Conservation (phyloP, 2,888 invertebrate species). For the Keiferia lycopersicella region DNA sequence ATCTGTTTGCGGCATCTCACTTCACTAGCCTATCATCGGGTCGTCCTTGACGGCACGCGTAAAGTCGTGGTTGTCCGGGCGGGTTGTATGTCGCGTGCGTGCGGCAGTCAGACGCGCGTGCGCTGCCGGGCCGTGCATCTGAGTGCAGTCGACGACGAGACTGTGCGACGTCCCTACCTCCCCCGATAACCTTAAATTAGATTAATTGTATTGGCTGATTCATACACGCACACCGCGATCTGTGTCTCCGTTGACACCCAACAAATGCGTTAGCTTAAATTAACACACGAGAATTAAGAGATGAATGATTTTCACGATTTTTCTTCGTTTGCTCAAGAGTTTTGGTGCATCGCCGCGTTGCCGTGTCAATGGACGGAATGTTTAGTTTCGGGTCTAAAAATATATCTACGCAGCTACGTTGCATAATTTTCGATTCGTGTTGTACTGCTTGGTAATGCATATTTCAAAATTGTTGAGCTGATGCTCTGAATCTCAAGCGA, state of each 20-base stretch:
- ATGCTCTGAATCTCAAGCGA: constrained; percentile 1
- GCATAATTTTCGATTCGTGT: constrained; percentile 12
- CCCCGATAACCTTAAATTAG: constrained; percentile 79
- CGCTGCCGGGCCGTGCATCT: constrained; percentile 43
- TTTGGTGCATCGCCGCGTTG: constrained; percentile 15
- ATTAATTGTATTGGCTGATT: constrained; percentile 80
- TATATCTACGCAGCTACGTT: constrained; percentile 23
- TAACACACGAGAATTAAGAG: constrained; percentile 59
- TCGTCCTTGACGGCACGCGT: constrained; percentile 45
- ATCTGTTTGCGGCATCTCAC: constrained; percentile 78
- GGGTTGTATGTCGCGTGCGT: constrained; percentile 9
- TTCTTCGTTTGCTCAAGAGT: constrained; percentile 24
- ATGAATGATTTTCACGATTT: constrained; percentile 56
- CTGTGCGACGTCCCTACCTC: constrained; percentile 74
- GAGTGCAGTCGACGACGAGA: constrained; percentile 60
- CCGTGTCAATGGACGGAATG: constrained; percentile 29
- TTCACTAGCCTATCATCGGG: constrained; percentile 58
- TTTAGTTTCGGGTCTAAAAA: constrained; percentile 29
- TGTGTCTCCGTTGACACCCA: constrained; percentile 64
- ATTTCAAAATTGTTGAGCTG: constrained; percentile 7
- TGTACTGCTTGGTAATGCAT: constrained; percentile 10
- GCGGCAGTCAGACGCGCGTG: constrained; percentile 30
- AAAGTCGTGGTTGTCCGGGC: constrained; percentile 5
- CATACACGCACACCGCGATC: constrained; percentile 61
- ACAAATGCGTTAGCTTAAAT: constrained; percentile 69